Evolutionary conservation across 2,888 invertebrate genomes (phyloP).

Genomic region (Eilema caniola): DNA sequence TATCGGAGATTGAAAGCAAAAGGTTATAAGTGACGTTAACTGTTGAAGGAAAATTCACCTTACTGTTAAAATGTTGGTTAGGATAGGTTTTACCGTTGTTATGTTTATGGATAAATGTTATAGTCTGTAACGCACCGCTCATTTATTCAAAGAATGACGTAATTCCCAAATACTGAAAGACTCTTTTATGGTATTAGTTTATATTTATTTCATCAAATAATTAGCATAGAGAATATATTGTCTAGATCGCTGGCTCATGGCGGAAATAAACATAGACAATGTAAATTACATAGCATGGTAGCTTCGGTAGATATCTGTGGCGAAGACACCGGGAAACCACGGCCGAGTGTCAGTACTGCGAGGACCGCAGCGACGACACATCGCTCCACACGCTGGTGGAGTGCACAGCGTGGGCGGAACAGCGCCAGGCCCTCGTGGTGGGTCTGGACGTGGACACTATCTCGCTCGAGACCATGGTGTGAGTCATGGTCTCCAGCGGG

Average conservation of each 20-base stretch:
- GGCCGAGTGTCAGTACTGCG: too few species aligned
- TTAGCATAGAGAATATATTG: not conserved
- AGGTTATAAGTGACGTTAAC: not conserved
- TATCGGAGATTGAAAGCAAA: not conserved
- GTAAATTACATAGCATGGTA: too few species aligned
- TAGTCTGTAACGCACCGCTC: not conserved
- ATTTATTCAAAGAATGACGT: not conserved
- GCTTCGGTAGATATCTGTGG: too few species aligned
- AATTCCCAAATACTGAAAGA: not conserved
- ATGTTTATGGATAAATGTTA: not conserved
- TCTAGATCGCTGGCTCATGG: not conserved
- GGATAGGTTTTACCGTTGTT: not conserved
- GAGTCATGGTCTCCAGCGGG: too few species aligned
- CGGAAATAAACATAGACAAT: too few species aligned
- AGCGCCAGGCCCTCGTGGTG: too few species aligned
- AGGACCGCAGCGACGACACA: too few species aligned
- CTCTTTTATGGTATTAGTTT: not conserved
- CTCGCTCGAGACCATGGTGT: too few species aligned
- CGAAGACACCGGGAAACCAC: too few species aligned
- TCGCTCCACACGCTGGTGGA: too few species aligned
- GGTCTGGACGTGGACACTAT: too few species aligned
- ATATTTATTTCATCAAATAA: not conserved
- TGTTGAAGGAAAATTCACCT: not conserved
- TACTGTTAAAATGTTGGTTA: not conserved
- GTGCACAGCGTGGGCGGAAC: too few species aligned